Conservation (phyloP, 1,140 invertebrate species). For the Copidosoma floridanum region DNA sequence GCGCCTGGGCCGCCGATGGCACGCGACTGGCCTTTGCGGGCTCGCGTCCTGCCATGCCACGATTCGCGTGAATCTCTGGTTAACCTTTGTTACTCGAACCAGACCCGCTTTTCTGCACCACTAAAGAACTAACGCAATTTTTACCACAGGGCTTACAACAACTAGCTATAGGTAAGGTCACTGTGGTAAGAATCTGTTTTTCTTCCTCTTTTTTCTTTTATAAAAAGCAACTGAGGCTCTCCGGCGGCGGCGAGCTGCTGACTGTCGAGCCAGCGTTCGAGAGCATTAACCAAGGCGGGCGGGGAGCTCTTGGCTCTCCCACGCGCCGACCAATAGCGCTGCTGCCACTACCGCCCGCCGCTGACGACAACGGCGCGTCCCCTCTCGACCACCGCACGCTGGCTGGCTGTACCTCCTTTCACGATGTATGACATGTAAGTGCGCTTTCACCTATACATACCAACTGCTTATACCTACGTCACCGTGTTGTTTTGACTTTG, state of each 20-base stretch:
- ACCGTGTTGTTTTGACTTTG: too few species aligned
- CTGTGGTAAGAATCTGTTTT: too few species aligned
- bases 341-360: background rate
- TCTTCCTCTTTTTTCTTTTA: constrained; percentile 7
- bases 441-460: too few species aligned
- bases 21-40: background rate
- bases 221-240: constrained; percentile 38
- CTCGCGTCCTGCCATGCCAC: background rate
- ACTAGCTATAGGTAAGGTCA: too few species aligned
- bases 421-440: too few species aligned
- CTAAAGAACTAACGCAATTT: background rate
- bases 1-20: background rate
- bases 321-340: constrained; percentile 52
- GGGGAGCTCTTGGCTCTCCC: constrained; percentile 52
- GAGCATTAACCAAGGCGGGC: constrained; percentile 16
- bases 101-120: too few species aligned
- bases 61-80: background rate
- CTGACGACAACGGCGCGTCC: too few species aligned
- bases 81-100: too few species aligned
- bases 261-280: too few species aligned
- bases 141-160: too few species aligned
- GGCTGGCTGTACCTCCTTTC: constrained; percentile 34
- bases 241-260: constrained; percentile 34
- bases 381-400: constrained; percentile 29
- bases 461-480: too few species aligned